Base-by-base conservation (phyloP, 1,140 invertebrate genomes). In the Mylabris phalerata region DNA sequence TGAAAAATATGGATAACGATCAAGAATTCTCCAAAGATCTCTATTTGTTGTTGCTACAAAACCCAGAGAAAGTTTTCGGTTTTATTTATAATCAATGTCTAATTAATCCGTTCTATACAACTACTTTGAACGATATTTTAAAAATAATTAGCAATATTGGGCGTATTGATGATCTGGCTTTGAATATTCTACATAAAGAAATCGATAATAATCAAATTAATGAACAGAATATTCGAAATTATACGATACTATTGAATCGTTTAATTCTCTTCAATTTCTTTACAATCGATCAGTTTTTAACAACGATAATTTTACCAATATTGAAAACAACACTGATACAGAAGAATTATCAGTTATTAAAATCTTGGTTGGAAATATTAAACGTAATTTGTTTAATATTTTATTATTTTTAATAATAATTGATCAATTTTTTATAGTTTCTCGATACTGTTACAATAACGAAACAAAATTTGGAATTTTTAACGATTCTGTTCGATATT, bases 41-140 rank as follows among this genome's bases (percentile, higher is more conserved):
- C 2, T 54, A 68, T 25, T 55, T 72, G 25, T 50, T 72, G 13
- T 27, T 72, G 3, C 40, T 73, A 26, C 65, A 70, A 65, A 64
- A 70, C 59, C 60, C 66, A 9, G 46, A 55, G 24, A 13, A 57
- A 39, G 63, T 68, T 38, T 48, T 72, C 11, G 51, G 26, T 10
- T 55, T 45, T 41, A 48, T 73, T 2, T 71, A 60, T 50, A 48
- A 24, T 38, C 60, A 62, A 42, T 68, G 64, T 57, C 44, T 71
- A 43, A 73, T 67, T 52, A 70, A 55, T 44, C 56, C 44, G 38
- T 56, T 66, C 27, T 66, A 65, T 55, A 41, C 45, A 3, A 58
- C 42, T 24, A 64, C 44, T 58, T 63, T 66, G 48, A 59, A 59
- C 7, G 45, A 49, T 9, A 57, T 59, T 32, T 68, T 66, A 47